Percentiles rank a stretch among this genome's conserved stretches.
Conservation (phyloP, 2,888 invertebrate species). For the Thelaira solivaga region DNA sequence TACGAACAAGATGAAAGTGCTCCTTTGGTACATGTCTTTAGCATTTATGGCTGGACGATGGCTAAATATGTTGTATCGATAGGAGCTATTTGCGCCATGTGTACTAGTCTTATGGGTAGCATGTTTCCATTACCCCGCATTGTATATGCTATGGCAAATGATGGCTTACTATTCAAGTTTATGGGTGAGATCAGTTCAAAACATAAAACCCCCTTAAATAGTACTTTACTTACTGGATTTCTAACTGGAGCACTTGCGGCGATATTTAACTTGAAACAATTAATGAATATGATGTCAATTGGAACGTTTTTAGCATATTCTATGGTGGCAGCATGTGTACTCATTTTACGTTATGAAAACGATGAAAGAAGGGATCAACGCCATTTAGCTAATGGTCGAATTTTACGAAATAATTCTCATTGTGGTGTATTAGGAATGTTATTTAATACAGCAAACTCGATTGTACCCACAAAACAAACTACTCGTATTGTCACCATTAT, state of each 20-base stretch:
- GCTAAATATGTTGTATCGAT: constrained; percentile 90
- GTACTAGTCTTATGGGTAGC: constrained; percentile 89
- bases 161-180: constrained; percentile 88
- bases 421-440: constrained; percentile 72
- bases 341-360: constrained; percentile 81
- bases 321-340: constrained; percentile 85
- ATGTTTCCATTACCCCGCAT: constrained; percentile 92
- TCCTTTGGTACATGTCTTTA: constrained; percentile 88
- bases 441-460: constrained; percentile 75
- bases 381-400: constrained; percentile 65
- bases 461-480: constrained; percentile 77
- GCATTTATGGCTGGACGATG: constrained; percentile 84
- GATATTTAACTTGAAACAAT: constrained; percentile 83
- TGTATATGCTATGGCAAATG: constrained; percentile 92
- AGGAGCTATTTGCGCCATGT: constrained; percentile 91
- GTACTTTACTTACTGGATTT: constrained; percentile 86
- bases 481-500: constrained; percentile 76
- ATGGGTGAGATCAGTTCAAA: constrained; percentile 84
- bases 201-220: constrained; percentile 88
- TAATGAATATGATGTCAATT: constrained; percentile 89
- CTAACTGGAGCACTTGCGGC: constrained; percentile 86
- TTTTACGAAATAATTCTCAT: constrained; percentile 63
- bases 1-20: constrained; percentile 83
- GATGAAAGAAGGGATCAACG: constrained; percentile 70
- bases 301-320: constrained; percentile 86